Evolutionary conservation across 2,888 invertebrate genomes (phyloP), one percentile per base, ranked within the genome.

Genomic region (Brachypalpus laphriformis): DNA sequence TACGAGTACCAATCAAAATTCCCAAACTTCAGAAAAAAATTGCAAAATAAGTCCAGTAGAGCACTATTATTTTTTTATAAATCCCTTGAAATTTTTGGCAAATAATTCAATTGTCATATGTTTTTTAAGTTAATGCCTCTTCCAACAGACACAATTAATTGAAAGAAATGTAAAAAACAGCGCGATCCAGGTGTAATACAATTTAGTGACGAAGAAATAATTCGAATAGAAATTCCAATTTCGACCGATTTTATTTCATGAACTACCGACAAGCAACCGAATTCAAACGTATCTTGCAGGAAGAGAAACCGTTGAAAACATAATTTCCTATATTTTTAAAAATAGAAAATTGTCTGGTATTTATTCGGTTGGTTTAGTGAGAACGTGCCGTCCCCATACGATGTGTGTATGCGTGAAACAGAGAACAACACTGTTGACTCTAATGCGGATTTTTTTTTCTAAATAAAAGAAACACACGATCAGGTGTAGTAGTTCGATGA

Each of bases 261-360:
- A 78, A 74, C 72, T 68, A 74, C 56, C 68, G 61, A 54, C 72
- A 56, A 78, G 68, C 68, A 54, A 37, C 71, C 61, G 56, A 78
- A 47, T 78, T 83, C 54, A 56, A 74, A 68, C 65, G 72, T 78
- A 59, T 68, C 72, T 78, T 74, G 66, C 68, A 74, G 83, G 78
- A 83, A 74, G 72, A 68, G 78, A 78, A 81, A 66, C 63, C 40
- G 65, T 71, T 76, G 59, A 78, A 78, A 72, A 78, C 65, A 83
- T 78, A 68, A 78, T 78, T 82, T 72, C 56, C 56, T 74, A 63
- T 63, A 56, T 74, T 78, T 83, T 78, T 83, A 83, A 83, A 83
- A 83, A 83, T 83, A 83, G 83, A 78, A 78, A 78, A 74, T 54
- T 49, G 14, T 78, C 68, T 63, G 72, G 59, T 82, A 72, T 78